Evolutionary conservation across 2,113 vertebrate genomes (phyloP).

Genomic region (Corvus hawaiiensis): DNA sequence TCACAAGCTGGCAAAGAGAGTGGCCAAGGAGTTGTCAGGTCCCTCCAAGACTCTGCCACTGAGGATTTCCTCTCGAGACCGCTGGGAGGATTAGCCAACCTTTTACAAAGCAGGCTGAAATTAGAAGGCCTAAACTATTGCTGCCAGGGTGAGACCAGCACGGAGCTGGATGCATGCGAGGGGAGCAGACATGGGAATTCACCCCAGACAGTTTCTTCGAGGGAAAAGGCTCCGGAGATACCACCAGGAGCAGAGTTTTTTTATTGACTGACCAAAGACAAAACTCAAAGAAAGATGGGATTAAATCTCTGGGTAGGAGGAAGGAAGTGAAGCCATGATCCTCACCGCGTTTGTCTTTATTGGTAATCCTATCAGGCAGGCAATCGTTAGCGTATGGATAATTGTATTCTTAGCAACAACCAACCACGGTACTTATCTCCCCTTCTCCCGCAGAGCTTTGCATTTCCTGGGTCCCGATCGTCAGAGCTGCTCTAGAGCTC

Average conservation of each 20-base stretch:
- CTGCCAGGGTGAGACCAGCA: not conserved
- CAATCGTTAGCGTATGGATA: not conserved
- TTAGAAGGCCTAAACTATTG: constrained; percentile 6
- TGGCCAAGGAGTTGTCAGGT: not conserved
- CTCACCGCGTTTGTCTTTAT: not conserved
- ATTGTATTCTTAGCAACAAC: constrained; percentile 57
- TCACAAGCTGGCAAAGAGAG: not conserved
- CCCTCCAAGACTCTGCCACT: not conserved
- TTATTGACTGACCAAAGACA: not conserved
- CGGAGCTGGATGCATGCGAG: accelerated
- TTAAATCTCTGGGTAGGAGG: not conserved
- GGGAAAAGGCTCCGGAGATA: not conserved
- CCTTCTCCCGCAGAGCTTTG: not conserved
- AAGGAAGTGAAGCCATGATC: constrained; percentile 38
- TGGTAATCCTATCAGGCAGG: constrained; percentile 57
- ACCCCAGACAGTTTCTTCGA: not conserved
- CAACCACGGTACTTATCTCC: not conserved
- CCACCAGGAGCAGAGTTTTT: not conserved
- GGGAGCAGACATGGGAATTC: not conserved
- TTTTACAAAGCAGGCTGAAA: not conserved
- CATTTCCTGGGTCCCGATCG: not conserved
- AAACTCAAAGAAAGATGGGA: not conserved
- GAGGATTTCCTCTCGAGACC: not conserved
- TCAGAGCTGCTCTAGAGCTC: not conserved
- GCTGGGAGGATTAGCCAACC: not conserved